phyloP scores from a whole-genome alignment of 2,113 vertebrate genomes.

The Hyperopisus bebe region DNA sequence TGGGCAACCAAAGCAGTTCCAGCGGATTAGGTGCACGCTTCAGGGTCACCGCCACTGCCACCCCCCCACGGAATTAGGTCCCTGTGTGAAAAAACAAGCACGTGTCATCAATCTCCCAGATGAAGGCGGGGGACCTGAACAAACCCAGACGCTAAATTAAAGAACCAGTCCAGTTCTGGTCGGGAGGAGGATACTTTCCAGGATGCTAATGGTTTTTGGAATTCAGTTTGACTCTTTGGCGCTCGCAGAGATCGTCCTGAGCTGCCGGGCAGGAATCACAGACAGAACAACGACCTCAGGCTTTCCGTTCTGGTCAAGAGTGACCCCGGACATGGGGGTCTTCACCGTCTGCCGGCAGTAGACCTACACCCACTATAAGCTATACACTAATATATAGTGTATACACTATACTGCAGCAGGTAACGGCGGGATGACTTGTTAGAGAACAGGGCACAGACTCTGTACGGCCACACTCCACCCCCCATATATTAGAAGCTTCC shows the following conservation, averaged over 20 bases:
- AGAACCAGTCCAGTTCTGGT: not conserved
- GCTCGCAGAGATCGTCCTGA: not conserved
- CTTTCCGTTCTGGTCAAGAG: not conserved
- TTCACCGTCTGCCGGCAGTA: not conserved
- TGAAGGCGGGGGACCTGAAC: not conserved
- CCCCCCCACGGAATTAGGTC: not conserved
- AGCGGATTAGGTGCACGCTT: not conserved
- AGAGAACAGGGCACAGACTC: not conserved
- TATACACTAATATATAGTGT: too few relatives aligned
- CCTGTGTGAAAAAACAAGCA: not conserved
- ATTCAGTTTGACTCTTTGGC: not conserved
- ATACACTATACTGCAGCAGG: too few relatives aligned
- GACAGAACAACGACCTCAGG: not conserved
- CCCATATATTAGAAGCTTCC: not conserved
- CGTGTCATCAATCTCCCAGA: not conserved
- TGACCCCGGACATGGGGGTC: not conserved
- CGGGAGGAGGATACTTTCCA: not conserved
- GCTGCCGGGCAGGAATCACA: not conserved
- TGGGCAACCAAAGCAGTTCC: not conserved
- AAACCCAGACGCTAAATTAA: not conserved
- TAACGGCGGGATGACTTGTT: not conserved
- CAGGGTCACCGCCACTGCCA: not conserved
- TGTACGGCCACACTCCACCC: not conserved
- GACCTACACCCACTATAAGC: not conserved
- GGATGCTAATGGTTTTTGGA: not conserved